Conservation (phyloP, 2,113 vertebrate species). For the Panthera leo region DNA sequence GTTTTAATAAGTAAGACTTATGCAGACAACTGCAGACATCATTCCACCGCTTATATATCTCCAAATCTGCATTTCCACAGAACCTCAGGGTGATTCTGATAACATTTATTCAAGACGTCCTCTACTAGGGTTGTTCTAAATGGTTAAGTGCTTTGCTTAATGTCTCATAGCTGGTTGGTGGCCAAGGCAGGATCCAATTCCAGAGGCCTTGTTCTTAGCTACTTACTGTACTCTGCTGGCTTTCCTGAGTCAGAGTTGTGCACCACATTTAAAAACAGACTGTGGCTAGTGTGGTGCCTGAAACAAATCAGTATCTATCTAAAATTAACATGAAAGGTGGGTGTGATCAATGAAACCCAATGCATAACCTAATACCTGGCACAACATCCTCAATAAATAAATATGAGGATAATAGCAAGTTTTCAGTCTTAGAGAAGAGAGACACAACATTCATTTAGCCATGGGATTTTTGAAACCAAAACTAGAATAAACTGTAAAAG, state of each 20-base stretch:
- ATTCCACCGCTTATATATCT: neutral
- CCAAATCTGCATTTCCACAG: neutral
- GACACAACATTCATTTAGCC: neutral
- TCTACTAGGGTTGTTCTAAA: neutral
- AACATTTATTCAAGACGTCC: neutral
- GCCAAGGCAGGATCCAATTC: neutral
- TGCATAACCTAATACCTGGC: neutral
- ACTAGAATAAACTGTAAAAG: slow-evolving; percentile 3
- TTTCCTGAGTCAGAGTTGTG: neutral
- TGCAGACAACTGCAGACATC: neutral
- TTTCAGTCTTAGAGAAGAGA: neutral
- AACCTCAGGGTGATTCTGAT: neutral
- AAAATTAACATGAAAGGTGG: neutral
- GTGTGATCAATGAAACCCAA: neutral
- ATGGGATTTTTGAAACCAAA: neutral
- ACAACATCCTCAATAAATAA: neutral
- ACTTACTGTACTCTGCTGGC: neutral
- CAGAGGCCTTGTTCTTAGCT: neutral
- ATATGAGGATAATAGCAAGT: neutral
- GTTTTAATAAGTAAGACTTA: neutral
- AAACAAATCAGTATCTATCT: neutral
- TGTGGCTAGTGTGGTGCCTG: neutral
- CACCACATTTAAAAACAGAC: neutral
- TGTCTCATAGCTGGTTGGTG: neutral
- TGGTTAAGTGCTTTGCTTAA: neutral